phyloP scores from a whole-genome alignment of 2,888 invertebrate genomes.

The Philopedon plagiatum region DNA sequence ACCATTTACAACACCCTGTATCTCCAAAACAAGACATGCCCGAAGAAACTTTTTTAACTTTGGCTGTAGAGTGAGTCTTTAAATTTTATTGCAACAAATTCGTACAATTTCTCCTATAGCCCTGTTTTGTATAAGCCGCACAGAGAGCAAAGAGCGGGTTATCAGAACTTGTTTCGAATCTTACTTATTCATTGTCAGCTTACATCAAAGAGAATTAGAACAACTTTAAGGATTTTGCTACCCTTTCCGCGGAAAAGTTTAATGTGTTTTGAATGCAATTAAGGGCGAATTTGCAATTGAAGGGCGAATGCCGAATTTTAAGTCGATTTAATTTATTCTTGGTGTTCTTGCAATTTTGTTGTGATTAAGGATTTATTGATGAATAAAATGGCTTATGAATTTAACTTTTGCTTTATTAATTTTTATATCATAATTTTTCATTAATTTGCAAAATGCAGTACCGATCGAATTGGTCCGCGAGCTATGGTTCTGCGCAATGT shows the following conservation, averaged over 20 bases:
- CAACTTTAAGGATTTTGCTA: constrained; percentile 58
- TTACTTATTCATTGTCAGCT: constrained; percentile 64
- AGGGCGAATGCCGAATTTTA: constrained; percentile 29
- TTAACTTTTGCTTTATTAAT: neutral
- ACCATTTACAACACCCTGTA: too few relatives aligned
- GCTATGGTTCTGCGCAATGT: too few relatives aligned
- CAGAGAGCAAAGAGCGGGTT: constrained; percentile 49
- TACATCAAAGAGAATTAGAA: constrained; percentile 63
- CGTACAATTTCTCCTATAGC: neutral
- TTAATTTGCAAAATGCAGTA: too few relatives aligned
- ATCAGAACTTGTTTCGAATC: constrained; percentile 64
- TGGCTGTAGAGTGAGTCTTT: too few relatives aligned
- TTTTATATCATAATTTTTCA: neutral
- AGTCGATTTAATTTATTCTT: constrained; percentile 26
- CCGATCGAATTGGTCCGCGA: too few relatives aligned
- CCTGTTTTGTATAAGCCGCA: neutral
- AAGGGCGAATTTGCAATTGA: constrained; percentile 38
- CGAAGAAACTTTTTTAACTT: too few relatives aligned
- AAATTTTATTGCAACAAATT: too few relatives aligned
- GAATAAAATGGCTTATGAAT: constrained; percentile 14
- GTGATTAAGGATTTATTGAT: constrained; percentile 13
- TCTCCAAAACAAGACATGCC: too few relatives aligned
- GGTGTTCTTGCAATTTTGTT: constrained; percentile 16
- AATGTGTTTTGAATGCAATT: constrained; percentile 58
- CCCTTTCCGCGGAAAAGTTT: constrained; percentile 54